Evolutionary conservation across 2,888 invertebrate species (phyloP), one percentile per base, ranked within the genome.

Genomic region (Colletes collaris): DNA sequence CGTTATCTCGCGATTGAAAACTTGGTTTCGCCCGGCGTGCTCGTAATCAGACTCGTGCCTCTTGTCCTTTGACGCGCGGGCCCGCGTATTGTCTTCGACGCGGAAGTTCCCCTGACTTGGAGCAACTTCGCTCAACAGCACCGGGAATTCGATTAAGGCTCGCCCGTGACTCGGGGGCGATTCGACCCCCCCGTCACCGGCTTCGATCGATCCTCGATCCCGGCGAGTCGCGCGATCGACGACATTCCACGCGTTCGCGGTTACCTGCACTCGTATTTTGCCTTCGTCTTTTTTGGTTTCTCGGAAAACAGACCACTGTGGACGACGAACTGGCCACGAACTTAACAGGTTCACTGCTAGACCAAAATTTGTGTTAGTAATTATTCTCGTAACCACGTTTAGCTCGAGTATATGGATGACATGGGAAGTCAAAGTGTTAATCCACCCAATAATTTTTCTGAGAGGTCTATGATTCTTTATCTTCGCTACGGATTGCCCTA

Each of bases 131-230:
- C 37, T 53, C 44, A 76, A 60, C 65, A 55, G 11, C 60, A 60
- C 19, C 50, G 60, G 52, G 82, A 82, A 82, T 83, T 82, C 72
- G 82, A 82, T 82, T 82, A 82, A 82, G 62, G 63, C 19, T 27
- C 64, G 46, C n/a, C 56, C 62, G 75, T 27, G 52, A 44, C 73
- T 13, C 49, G 58, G 16, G 52, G 73, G 46, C 27, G 52, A 70
- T 10, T 52, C 52, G 62, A 2, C 19, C 37, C 40, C 40, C 40
- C 40, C 40, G 16, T 16, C 40, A 4, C 40, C 16, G 40, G n/a
- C 55, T 53, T 27, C 75, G 72, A 63, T 59, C 62, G 60, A 8
- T 3, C 11, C 40, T 7, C 52, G 59, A 71, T 65, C 59, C 19
- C 10, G 11, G 44, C 11, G 35, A 37, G 13, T 44, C 40, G 6